phyloP scores from a whole-genome alignment of 2,888 invertebrate species.

The Pollenia griseotomentosa region DNA sequence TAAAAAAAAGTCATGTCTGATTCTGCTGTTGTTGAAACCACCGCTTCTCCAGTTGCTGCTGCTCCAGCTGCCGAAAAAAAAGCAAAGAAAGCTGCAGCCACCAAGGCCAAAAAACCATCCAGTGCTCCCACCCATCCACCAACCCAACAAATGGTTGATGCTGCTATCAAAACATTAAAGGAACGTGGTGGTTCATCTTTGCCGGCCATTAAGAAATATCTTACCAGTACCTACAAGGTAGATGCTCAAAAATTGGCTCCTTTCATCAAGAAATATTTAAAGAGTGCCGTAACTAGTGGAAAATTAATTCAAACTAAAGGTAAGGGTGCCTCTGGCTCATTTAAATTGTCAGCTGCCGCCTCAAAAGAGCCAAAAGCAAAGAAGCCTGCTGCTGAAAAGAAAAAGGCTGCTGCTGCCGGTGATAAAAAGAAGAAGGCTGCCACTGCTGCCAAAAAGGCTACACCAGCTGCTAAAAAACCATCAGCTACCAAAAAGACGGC shows the following conservation, averaged over 20 bases:
- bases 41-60: too few relatives aligned
- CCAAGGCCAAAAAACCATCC: too few relatives aligned
- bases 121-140: too few relatives aligned
- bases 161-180: too few relatives aligned
- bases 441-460: too few relatives aligned
- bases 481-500: background rate
- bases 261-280: constrained; percentile 27
- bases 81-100: too few relatives aligned
- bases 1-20: too few relatives aligned
- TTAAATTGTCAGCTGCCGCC: constrained; percentile 14
- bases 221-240: background rate
- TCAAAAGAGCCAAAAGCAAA: constrained; percentile 16
- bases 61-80: too few relatives aligned
- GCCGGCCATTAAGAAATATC: too few relatives aligned
- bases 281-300: constrained; percentile 16
- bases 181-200: too few relatives aligned
- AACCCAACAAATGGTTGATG: too few relatives aligned
- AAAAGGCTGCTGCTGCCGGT: background rate
- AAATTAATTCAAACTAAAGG: constrained; percentile 18
- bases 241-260: constrained; percentile 22
- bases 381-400: constrained; percentile 7
- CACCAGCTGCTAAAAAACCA: background rate
- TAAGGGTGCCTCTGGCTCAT: constrained; percentile 18
- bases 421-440: background rate
- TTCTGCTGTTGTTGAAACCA: too few relatives aligned